These are phyloP conservation scores for Siniperca obscura DNA, from an alignment of 2,797 vertebrate genomes.

Conservation along the genomic window DNA sequence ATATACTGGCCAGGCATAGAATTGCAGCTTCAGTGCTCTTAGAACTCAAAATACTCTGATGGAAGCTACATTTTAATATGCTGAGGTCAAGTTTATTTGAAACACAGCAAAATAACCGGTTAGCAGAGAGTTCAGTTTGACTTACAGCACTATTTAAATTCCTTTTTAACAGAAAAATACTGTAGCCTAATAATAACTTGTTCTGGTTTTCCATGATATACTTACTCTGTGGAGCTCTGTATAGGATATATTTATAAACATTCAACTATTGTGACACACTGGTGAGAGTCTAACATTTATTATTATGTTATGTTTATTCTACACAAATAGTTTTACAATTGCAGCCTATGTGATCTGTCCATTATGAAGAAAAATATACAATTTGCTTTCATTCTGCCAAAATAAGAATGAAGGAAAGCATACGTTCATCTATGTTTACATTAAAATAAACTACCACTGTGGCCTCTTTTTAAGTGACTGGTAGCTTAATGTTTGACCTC, in stretches of 20 bases:
- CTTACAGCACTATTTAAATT: background rate
- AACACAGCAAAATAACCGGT: conserved; percentile 11
- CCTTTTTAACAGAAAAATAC: background rate
- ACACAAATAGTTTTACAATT: background rate
- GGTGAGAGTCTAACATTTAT: background rate
- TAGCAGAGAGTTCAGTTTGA: background rate
- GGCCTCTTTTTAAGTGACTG: background rate
- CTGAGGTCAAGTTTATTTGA: conserved; percentile 2
- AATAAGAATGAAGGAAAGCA: background rate
- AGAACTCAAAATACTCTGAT: background rate
- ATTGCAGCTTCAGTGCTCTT: background rate
- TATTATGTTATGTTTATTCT: no score
- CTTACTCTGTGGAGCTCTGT: background rate
- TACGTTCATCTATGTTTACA: background rate
- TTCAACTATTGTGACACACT: conserved; percentile 13
- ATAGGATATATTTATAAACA: conserved; percentile 23
- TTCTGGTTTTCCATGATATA: conserved; percentile 4
- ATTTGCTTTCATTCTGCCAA: background rate
- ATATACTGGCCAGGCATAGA: background rate
- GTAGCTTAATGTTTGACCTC: conserved; percentile 11
- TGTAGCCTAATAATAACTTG: background rate
- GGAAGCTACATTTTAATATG: background rate
- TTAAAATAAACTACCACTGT: background rate
- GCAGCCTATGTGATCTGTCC: background rate
- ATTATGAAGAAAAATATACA: background rate